Evolutionary conservation across 2,888 invertebrate genomes (phyloP), one percentile per base, ranked within the genome.

Genomic region (Fragum whitleyi): DNA sequence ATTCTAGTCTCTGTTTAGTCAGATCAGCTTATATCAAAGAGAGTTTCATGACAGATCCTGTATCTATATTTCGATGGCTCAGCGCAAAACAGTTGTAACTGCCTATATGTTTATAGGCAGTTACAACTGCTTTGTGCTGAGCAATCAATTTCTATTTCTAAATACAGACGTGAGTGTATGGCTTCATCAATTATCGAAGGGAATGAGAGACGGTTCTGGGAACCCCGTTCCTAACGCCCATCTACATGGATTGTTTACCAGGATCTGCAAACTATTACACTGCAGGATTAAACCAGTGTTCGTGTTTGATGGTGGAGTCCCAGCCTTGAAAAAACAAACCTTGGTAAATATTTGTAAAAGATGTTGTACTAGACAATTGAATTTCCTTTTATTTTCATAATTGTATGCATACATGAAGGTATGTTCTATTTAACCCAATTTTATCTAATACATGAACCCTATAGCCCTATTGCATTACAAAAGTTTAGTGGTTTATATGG

Each of bases 241-340:
- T 94, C 95, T 99, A 2, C 95, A 98, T 85, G 97, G 98, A 39
- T 95, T 99, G 59, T 99, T 98, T 92, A 97, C 97, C 93, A 95
- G 99, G 39, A 95, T 99, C 67, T 99, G 99, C 94, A 99, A 99
- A 95, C 95, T 99, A 68, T 95, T 99, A 55, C 98, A 97, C 94
- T 99, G 97, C 94, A 96, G 97, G 92, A 97, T 99, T 86, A 98
- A 97, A 90, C 99, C 99, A 1, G 96, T 99, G 1, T 99, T 99
- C 95, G 98, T 99, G 11, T 99, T 99, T 95, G 99, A 99, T 95
- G 99, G 99, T 29, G 97, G 96, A 57, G 97, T 97, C 68, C 99
- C 99, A 21, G 95, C 95, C 75, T 95, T 99, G 53, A 99, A 99
- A 94, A 96, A 96, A 90, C 97, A 97, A 94, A 98, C 98, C 14